These are phyloP conservation scores for Hydrozoanthus gracilis DNA, from an alignment of 92 coral and sea anemone species.

Conservation along the genomic window DNA sequence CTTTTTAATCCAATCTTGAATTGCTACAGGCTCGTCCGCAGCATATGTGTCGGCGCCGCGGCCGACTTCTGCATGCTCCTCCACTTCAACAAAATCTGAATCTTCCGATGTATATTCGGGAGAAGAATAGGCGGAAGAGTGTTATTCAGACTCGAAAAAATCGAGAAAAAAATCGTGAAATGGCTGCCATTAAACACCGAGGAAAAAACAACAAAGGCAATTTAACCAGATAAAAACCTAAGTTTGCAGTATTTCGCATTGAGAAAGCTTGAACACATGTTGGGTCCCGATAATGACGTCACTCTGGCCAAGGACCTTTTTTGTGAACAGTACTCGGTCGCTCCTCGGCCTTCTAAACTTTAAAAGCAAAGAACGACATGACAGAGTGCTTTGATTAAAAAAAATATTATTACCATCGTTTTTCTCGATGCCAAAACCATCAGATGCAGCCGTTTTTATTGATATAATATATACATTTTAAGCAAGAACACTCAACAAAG, in stretches of 20 bases:
- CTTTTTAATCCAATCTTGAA: slow-evolving; percentile 18
- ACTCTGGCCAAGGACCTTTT: slow-evolving; percentile 13
- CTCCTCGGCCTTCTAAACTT: not conserved
- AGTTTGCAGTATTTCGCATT: not conserved
- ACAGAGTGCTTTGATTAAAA: not conserved
- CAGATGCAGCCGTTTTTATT: not conserved
- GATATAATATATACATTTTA: not conserved
- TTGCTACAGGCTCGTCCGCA: slow-evolving; percentile 10
- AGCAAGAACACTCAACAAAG: too few species aligned
- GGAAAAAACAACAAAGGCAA: not conserved
- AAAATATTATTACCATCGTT: not conserved
- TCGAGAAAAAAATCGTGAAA: not conserved
- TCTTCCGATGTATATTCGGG: not conserved
- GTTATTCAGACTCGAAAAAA: not conserved
- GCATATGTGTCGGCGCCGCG: not conserved
- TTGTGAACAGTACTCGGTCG: slow-evolving; percentile 9
- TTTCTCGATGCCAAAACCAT: slow-evolving; percentile 1
- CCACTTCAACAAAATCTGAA: slow-evolving; percentile 8
- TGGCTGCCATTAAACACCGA: not conserved
- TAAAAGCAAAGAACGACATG: not conserved
- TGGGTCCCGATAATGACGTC: not conserved
- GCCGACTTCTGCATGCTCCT: slow-evolving; percentile 12
- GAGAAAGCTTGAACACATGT: not conserved
- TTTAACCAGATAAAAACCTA: not conserved
- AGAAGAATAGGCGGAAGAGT: not conserved